These are phyloP conservation scores for Caenorhabditis imperialis DNA, from an alignment of 2,888 invertebrate genomes.

Conservation along the genomic window DNA sequence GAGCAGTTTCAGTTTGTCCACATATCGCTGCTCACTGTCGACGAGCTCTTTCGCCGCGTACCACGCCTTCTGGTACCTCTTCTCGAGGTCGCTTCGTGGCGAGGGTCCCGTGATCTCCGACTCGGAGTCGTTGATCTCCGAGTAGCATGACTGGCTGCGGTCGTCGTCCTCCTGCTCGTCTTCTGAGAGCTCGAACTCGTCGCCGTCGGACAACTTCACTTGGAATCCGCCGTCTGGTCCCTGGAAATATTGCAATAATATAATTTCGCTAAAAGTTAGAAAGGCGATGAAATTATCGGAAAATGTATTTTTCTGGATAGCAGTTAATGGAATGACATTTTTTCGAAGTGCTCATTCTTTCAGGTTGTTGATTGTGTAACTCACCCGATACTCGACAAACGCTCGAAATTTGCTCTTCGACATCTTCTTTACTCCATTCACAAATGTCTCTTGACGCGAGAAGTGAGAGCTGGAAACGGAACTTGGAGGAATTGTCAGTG, in stretches of 20 bases:
- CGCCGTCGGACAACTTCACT: constrained; percentile 73
- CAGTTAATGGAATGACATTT: too few species aligned
- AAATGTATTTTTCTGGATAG: too few species aligned
- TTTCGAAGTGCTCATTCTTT: too few species aligned
- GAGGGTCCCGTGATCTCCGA: constrained; percentile 52
- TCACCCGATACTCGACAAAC: constrained; percentile 73
- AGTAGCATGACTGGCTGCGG: constrained; percentile 47
- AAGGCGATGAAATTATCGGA: too few species aligned
- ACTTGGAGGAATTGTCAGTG: neutral
- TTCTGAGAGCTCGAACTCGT: constrained; percentile 74
- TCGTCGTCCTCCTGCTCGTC: constrained; percentile 76
- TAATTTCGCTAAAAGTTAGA: neutral
- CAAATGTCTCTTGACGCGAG: constrained; percentile 73
- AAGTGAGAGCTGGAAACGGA: constrained; percentile 71
- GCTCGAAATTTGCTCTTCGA: constrained; percentile 73
- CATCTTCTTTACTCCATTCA: constrained; percentile 74
- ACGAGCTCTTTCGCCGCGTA: constrained; percentile 83
- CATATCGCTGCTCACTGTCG: constrained; percentile 83
- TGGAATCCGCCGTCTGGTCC: constrained; percentile 75
- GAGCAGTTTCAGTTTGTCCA: constrained; percentile 82
- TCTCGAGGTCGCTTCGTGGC: constrained; percentile 43
- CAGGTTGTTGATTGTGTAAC: too few species aligned
- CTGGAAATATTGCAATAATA: constrained; percentile 28
- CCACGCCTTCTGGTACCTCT: constrained; percentile 76
- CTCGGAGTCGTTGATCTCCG: constrained; percentile 57